Evolutionary conservation across 2,888 invertebrate species (phyloP).

Genomic region (Drosophila suboccidentalis): DNA sequence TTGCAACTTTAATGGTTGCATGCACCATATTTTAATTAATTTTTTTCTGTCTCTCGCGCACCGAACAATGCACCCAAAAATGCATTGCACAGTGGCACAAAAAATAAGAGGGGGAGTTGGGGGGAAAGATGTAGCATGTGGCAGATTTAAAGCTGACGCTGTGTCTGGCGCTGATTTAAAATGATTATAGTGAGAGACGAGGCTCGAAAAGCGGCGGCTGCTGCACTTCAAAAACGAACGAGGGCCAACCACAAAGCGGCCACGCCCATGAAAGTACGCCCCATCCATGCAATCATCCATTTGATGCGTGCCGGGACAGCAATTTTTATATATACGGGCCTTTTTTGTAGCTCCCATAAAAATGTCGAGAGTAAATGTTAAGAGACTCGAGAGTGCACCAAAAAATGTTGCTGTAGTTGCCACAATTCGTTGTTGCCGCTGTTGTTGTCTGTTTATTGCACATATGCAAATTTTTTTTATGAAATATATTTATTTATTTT

Average conservation of each 20-base stretch:
- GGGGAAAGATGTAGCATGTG: not conserved
- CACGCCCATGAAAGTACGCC: constrained; percentile 28
- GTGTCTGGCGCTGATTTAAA: constrained; percentile 65
- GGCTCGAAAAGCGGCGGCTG: constrained; percentile 34
- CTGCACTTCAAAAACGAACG: constrained; percentile 31
- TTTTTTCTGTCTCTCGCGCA: constrained; percentile 21
- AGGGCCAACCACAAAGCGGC: constrained; percentile 37
- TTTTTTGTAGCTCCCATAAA: constrained; percentile 27
- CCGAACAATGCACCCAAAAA: constrained; percentile 35
- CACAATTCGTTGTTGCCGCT: constrained; percentile 10
- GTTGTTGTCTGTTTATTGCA: constrained; percentile 15
- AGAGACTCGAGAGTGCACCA: constrained; percentile 37
- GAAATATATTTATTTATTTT: constrained; percentile 22
- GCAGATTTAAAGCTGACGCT: constrained; percentile 43
- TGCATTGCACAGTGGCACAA: constrained; percentile 12
- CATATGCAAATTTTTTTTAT: constrained; percentile 46
- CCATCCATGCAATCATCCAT: constrained; percentile 4
- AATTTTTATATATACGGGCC: constrained; percentile 23
- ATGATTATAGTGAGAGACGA: constrained; percentile 45
- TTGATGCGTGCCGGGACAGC: constrained; percentile 30
- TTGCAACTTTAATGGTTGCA: constrained; percentile 60
- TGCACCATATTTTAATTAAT: constrained; percentile 72
- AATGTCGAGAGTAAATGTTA: constrained; percentile 52
- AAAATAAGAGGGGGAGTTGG: constrained; percentile 12
- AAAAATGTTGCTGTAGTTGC: constrained; percentile 31